These are phyloP conservation scores for Anthonomus grandis DNA, from an alignment of 1,140 invertebrate species.

Conservation along the genomic window DNA sequence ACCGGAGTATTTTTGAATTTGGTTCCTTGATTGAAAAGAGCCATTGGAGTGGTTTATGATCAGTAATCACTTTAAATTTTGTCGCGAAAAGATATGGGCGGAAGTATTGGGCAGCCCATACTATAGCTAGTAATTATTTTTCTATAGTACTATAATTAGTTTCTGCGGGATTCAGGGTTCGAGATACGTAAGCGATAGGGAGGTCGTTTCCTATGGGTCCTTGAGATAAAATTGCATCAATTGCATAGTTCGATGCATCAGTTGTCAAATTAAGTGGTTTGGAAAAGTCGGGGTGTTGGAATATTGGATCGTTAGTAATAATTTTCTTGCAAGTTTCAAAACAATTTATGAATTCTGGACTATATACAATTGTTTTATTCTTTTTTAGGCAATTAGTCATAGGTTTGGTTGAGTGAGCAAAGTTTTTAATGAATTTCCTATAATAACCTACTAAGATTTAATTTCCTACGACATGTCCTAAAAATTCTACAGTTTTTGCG, in stretches of 20 bases:
- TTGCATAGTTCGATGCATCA: slow-evolving; percentile 40
- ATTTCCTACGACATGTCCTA: slow-evolving; percentile 29
- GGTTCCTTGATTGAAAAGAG: no score
- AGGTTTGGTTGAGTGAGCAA: slow-evolving; percentile 35
- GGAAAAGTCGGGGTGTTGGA: slow-evolving; percentile 43
- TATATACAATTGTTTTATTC: slow-evolving; percentile 18
- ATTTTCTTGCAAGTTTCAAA: slow-evolving; percentile 31
- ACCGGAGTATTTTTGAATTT: slow-evolving; percentile 35
- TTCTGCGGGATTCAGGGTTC: slow-evolving; percentile 37
- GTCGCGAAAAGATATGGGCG: slow-evolving; percentile 31
- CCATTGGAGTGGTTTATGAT: slow-evolving; percentile 25
- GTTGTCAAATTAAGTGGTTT: slow-evolving; percentile 41
- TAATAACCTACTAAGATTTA: slow-evolving; percentile 31
- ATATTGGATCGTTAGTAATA: slow-evolving; percentile 28
- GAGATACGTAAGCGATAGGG: slow-evolving; percentile 35
- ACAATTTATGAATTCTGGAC: slow-evolving; percentile 8
- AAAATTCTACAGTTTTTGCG: slow-evolving; percentile 29
- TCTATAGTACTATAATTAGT: slow-evolving; percentile 37
- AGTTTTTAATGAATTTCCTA: slow-evolving; percentile 34
- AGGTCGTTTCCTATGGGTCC: slow-evolving; percentile 28
- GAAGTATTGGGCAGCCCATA: slow-evolving; percentile 47
- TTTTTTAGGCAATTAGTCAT: slow-evolving; percentile 39
- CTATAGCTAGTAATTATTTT: slow-evolving; percentile 46
- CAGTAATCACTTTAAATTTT: slow-evolving; percentile 42
- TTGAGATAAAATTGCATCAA: slow-evolving; percentile 34